These are phyloP conservation scores for Microcebus lehilahytsara DNA, from an alignment of 2,113 vertebrate genomes.

Conservation along the genomic window DNA sequence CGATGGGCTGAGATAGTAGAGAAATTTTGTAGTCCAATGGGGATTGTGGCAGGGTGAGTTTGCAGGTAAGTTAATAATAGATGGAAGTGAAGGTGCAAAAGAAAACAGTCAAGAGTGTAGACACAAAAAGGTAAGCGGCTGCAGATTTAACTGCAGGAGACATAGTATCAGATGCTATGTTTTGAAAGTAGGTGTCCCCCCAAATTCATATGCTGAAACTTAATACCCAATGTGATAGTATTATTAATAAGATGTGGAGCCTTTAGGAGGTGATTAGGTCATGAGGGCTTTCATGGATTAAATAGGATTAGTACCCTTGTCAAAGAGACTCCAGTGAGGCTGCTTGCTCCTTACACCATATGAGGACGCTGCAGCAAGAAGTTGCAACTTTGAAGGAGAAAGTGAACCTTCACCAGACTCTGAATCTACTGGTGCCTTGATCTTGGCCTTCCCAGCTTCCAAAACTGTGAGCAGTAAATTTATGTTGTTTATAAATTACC, in stretches of 20 bases:
- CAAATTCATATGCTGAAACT: not conserved
- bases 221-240: not conserved
- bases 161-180: not conserved
- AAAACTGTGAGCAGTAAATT: not conserved
- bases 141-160: not conserved
- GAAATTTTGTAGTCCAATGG: not conserved
- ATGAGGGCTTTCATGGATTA: not conserved
- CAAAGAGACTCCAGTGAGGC: not conserved
- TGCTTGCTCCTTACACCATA: not conserved
- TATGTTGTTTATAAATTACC: not conserved
- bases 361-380: not conserved
- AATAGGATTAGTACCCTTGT: not conserved
- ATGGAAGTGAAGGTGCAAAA: not conserved
- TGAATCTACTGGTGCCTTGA: not conserved
- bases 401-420: not conserved
- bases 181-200: not conserved
- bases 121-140: not conserved
- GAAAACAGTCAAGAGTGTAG: not conserved
- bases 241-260: not conserved
- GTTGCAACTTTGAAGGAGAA: not conserved
- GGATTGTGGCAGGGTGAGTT: not conserved
- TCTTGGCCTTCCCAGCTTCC: not conserved
- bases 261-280: not conserved
- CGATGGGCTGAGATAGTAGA: not conserved
- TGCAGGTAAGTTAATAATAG: not conserved